Base-by-base conservation (phyloP, 2,888 invertebrate species). In the Andrena praecox region DNA sequence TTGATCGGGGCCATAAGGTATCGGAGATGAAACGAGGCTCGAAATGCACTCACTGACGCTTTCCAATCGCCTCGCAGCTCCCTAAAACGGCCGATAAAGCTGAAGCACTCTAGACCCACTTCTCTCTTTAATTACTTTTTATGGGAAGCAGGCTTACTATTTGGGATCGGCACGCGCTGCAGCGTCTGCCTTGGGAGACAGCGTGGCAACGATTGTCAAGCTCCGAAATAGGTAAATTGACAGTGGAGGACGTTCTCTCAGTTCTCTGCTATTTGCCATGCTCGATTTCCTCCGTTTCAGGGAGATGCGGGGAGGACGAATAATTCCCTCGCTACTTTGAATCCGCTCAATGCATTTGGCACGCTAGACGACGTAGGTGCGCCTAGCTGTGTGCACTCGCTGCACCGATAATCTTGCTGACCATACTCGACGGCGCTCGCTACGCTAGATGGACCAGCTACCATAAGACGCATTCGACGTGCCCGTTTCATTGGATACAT, bases 171-270 rank as follows among this genome's bases (percentile, higher is more conserved):
- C 75, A 66, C 60, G 76, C 79, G 31, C 31, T 66, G 64, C 59
- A 70, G 16, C 64, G 70, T 64, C 56, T 60, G 59, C 67, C 33
- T 76, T 68, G 60, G 59, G 31, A 56, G 33, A 60, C 42, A 63
- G 76, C 52, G 12, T 73, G 35, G 72, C 73, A 76, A 80, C 62
- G 76, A 84, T 84, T 80, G 80, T 56, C 73, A 64, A 56, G 27
- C 48, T 27, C 48, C 56, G 50, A 27, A 42, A 2, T 42, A 12
- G 42, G 12, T 4, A 42, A 42, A 42, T 3, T 3, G 12, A 42
- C 12, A 63, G 24, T n/a, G 24, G 24, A 42, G 29, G 20, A 42
- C 2, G 24, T 50, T 27, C 29, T 7, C 29, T 54, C 20, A 29
- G 42, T 31, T 24, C 2, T 42, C 52, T 29, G 42, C 50, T 31